Conservation (phyloP, 2,888 invertebrate species). For the Lepidochrysops patricia region DNA sequence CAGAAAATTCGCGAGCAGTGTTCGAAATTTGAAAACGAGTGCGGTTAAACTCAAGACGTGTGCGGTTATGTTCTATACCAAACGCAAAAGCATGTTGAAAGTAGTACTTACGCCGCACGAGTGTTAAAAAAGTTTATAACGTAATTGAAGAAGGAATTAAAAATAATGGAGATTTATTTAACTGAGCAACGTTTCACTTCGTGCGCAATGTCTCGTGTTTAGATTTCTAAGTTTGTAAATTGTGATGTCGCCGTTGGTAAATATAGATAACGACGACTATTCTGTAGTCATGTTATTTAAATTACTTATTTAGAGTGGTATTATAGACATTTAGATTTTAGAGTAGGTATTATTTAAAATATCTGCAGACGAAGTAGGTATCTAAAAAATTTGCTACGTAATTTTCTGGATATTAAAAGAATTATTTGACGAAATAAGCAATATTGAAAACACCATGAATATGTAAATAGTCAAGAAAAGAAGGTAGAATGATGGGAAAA, state of each 20-base stretch:
- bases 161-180: neutral
- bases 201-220: constrained; percentile 7
- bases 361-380: neutral
- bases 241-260: constrained; percentile 4
- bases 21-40: too few relatives aligned
- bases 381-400: too few relatives aligned
- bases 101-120: neutral
- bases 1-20: too few relatives aligned
- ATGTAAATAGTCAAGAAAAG: too few relatives aligned
- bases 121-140: neutral
- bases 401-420: too few relatives aligned
- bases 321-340: too few relatives aligned
- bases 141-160: neutral
- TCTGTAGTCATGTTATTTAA: neutral
- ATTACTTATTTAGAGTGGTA: neutral
- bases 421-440: too few relatives aligned
- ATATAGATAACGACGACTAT: neutral
- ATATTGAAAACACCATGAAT: too few relatives aligned
- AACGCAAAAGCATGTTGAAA: too few relatives aligned
- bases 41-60: too few relatives aligned
- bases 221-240: neutral
- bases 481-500: too few relatives aligned
- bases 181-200: neutral
- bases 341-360: neutral
- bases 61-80: too few relatives aligned